These are phyloP conservation scores for Amphibalanus amphitrite DNA, from an alignment of 1,140 invertebrate genomes.

Conservation along the genomic window DNA sequence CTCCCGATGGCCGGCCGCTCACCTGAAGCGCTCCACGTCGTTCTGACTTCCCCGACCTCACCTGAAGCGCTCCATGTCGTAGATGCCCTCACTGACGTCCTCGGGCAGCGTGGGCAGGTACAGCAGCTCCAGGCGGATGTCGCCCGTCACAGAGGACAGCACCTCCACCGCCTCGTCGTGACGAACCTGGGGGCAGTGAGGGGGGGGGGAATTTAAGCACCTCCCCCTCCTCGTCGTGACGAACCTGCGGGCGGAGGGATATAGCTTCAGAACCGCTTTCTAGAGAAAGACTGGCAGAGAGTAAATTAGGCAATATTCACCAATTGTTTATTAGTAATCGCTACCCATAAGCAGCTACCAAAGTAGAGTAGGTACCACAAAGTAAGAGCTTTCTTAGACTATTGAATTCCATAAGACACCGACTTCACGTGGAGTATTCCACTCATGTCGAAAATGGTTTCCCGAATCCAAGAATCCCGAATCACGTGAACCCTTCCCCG, in stretches of 20 bases:
- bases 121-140: conserved; percentile 49
- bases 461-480: background rate
- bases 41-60: too few relatives aligned
- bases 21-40: too few relatives aligned
- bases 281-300: conserved; percentile 10
- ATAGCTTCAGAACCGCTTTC: background rate
- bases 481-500: too few relatives aligned
- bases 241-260: conserved; percentile 30
- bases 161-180: too few relatives aligned
- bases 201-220: too few relatives aligned
- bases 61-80: conserved; percentile 31
- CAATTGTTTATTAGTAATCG: background rate
- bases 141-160: conserved; percentile 45
- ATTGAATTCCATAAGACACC: too few relatives aligned
- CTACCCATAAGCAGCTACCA: too few relatives aligned
- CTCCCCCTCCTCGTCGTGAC: conserved; percentile 53
- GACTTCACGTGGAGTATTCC: too few relatives aligned
- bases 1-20: too few relatives aligned
- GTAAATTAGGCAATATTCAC: background rate
- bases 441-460: too few relatives aligned
- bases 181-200: too few relatives aligned
- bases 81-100: conserved; percentile 28
- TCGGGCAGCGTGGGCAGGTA: conserved; percentile 51
- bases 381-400: background rate
- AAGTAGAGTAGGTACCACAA: background rate